Conservation (phyloP, 2,113 vertebrate genomes). For the Tupaia chinensis region DNA sequence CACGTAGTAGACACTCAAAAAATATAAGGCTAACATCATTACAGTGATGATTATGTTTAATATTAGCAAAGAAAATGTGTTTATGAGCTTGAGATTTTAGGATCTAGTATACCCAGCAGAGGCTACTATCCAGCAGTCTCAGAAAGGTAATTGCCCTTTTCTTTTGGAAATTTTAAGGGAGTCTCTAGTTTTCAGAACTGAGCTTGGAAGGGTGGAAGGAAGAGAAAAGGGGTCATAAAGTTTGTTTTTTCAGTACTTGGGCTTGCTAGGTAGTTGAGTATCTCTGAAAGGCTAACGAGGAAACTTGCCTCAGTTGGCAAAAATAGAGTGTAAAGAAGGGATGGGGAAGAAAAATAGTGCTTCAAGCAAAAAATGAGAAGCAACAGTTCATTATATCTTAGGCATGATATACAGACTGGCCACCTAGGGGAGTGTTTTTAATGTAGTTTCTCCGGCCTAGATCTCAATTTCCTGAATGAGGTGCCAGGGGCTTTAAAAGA, state of each 20-base stretch:
- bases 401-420: neutral
- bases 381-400: neutral
- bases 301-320: neutral
- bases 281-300: neutral
- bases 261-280: neutral
- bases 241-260: neutral
- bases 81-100: neutral
- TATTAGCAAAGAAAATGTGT: conserved; percentile 6
- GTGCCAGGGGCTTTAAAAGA: neutral
- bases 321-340: neutral
- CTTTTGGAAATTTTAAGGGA: neutral
- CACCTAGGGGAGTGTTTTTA: neutral
- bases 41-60: neutral
- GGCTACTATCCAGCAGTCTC: neutral
- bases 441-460: neutral
- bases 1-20: neutral
- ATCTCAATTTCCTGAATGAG: neutral
- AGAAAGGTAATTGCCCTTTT: neutral
- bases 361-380: neutral
- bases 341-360: neutral
- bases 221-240: neutral
- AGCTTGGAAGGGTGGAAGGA: neutral
- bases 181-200: neutral
- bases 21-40: neutral
- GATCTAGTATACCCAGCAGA: neutral